phyloP scores from a whole-genome alignment of 2,888 invertebrate species.

The Bellardia pandia region DNA sequence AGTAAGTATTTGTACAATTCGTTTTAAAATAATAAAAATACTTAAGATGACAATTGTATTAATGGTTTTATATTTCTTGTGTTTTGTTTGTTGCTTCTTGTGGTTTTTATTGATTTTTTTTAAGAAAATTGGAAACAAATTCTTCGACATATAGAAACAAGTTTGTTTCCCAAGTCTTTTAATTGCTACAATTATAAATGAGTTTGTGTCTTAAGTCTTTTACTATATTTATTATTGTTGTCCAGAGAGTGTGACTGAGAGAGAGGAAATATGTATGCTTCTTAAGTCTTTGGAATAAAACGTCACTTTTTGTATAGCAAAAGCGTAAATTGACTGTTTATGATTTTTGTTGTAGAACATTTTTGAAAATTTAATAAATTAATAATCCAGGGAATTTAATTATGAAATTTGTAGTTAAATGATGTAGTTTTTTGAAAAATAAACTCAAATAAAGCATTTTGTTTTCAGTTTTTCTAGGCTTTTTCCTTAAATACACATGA shows the following conservation, averaged over 20 bases:
- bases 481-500: too few species aligned
- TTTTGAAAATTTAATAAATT: too few species aligned
- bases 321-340: neutral
- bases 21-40: slow-evolving; percentile 15
- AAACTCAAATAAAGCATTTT: too few species aligned
- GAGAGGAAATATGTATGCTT: slow-evolving; percentile 3
- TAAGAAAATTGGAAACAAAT: neutral
- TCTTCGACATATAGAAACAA: slow-evolving; percentile 10
- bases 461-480: too few species aligned
- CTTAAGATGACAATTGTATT: slow-evolving; percentile 53
- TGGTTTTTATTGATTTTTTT: slow-evolving; percentile 15
- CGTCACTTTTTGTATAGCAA: neutral
- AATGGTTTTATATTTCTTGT: neutral
- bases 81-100: slow-evolving; percentile 7
- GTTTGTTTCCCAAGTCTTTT: slow-evolving; percentile 48
- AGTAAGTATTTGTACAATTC: neutral
- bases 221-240: neutral
- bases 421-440: too few species aligned
- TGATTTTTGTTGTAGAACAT: too few species aligned
- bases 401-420: too few species aligned
- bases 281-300: neutral
- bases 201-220: slow-evolving; percentile 54
- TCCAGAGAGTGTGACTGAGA: neutral
- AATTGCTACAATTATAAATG: slow-evolving; percentile 3
- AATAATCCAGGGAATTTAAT: too few species aligned